Conservation (phyloP, 2,113 vertebrate species). For the Lethenteron reissneri region DNA sequence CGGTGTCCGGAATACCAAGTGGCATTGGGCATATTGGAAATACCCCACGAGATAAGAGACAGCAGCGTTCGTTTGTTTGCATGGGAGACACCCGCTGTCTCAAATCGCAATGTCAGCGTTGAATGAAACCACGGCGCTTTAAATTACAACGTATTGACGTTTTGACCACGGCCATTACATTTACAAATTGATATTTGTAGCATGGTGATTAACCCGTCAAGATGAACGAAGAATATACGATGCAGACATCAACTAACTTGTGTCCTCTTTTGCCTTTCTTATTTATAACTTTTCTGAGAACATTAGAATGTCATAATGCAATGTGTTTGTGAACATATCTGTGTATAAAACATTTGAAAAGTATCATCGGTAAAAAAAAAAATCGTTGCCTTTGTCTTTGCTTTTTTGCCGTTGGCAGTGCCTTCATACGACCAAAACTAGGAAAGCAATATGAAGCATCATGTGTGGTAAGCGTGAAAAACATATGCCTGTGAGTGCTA, state of each 20-base stretch:
- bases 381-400: conserved; percentile 2
- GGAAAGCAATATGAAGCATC: conserved; percentile 98
- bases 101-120: no score
- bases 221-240: neutral
- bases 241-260: neutral
- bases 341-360: neutral
- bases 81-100: no score
- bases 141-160: no score
- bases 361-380: neutral
- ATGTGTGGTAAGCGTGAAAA: conserved; percentile 62
- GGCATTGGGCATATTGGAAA: no score
- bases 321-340: neutral
- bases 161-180: no score
- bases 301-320: neutral
- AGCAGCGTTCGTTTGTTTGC: no score
- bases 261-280: neutral
- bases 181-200: no score
- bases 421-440: conserved; percentile 89
- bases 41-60: no score
- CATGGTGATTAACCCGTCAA: neutral
- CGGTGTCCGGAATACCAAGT: no score
- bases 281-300: neutral
- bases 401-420: conserved; percentile 31
- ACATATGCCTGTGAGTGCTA: conserved; percentile 5
- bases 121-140: no score